Conservation (phyloP, 2,113 vertebrate species). For the Turnix velox region DNA sequence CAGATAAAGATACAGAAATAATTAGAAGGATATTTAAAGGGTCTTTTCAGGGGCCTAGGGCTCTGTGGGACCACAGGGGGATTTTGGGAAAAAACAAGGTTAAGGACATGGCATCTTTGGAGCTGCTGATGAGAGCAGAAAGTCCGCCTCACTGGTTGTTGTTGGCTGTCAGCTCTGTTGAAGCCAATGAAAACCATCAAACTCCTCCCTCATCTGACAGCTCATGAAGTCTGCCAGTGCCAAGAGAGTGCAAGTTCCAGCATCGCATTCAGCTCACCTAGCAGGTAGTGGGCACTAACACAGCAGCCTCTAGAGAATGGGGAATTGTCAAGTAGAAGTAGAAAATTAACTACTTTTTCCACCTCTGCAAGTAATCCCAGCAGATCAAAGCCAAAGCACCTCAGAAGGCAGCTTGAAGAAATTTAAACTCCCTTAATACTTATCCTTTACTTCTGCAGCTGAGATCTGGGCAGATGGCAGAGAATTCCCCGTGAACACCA, state of each 20-base stretch:
- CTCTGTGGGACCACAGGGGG: neutral
- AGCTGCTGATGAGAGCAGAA: neutral
- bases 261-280: neutral
- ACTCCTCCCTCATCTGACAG: neutral
- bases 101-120: neutral
- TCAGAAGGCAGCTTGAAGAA: conserved; percentile 38
- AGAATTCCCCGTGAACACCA: conserved; percentile 8
- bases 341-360: conserved; percentile 46
- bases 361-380: conserved; percentile 38
- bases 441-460: conserved; percentile 14
- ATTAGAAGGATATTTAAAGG: neutral
- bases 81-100: neutral
- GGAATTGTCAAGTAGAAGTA: neutral
- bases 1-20: neutral
- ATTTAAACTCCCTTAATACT: conserved; percentile 55
- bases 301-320: neutral
- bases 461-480: conserved; percentile 11
- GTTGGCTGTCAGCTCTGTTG: neutral
- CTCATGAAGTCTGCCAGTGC: neutral
- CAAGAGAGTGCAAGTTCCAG: neutral
- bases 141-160: neutral
- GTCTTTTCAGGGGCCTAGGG: neutral
- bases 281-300: neutral
- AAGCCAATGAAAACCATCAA: neutral
- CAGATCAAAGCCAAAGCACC: conserved; percentile 62